Evolutionary conservation across 2,113 vertebrate species (phyloP).

Genomic region (Oreocharis arfaki): DNA sequence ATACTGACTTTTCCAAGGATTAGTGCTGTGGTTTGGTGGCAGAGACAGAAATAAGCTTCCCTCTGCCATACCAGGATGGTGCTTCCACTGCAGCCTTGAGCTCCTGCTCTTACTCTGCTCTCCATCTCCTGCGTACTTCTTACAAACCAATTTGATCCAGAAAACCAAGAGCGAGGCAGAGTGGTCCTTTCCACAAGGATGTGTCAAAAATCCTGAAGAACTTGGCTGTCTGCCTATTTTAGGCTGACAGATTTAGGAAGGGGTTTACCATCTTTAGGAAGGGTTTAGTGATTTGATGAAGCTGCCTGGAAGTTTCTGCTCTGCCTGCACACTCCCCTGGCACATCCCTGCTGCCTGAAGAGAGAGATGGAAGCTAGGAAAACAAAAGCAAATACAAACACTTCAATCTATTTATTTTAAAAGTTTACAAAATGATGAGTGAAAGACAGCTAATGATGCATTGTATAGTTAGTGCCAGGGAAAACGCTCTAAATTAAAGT

Average conservation of each 20-base stretch:
- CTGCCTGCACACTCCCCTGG: neutral
- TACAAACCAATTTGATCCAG: neutral
- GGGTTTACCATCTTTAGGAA: neutral
- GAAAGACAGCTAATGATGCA: constrained; percentile 66
- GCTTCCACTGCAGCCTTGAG: neutral
- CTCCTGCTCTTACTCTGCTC: neutral
- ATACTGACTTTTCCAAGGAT: neutral
- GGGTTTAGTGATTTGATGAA: neutral
- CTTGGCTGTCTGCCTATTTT: neutral
- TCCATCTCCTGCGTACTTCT: neutral
- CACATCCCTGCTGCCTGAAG: neutral
- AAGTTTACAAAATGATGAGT: constrained; percentile 50
- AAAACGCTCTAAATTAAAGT: constrained; percentile 40
- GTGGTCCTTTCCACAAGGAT: neutral
- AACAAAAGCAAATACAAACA: constrained; percentile 3
- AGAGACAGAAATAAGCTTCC: neutral
- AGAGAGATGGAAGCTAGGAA: neutral
- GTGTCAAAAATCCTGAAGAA: neutral
- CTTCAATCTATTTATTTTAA: neutral
- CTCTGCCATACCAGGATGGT: neutral
- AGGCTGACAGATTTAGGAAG: neutral
- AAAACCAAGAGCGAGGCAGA: neutral
- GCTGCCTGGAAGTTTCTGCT: neutral
- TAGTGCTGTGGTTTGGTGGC: rapidly evolving
- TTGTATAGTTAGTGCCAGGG: neutral